Base-by-base conservation (phyloP, 1,140 invertebrate genomes). In the Heliconius melpomene region DNA sequence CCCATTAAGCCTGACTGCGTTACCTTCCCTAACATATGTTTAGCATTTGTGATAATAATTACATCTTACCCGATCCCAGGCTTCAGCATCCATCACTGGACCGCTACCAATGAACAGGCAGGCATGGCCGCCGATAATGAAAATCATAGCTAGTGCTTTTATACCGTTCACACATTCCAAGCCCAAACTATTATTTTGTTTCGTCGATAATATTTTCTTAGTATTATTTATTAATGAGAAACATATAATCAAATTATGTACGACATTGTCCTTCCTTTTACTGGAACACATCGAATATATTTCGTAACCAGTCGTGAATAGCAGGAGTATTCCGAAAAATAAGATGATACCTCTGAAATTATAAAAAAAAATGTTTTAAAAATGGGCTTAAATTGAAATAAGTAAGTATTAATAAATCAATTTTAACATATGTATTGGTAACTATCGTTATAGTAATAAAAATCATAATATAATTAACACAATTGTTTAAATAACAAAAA, bases 101-200 rank as follows among this genome's bases (percentile, higher is more conserved):
- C 96, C 96, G 80, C 95, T 95, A n/a, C 96, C 93, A 71, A 96
- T 94, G 84, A 96, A 97, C 54, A 96, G 89, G 16, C 96, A 93
- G 5, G 95, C 95, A 86, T 97, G 96, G 3, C 96, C 96, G 32
- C 90, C 92, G 1, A 97, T 91, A 72, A 97, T 96, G 57, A 96
- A 95, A 3, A 95, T 79, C 96, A 97, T 97, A 0, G 96, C 94
- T 13, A 96, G 83, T 32, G 96, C 95, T 88, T 96, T 96, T 29
- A 97, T 96, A 9, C 96, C 96, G 74, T 95, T 95, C 72, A 97
- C 94, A 78, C 96, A 96, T 81, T 96, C 96, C 40, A 96, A 87
- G 71, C 96, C 96, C 16, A 96, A 86, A 32, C 94, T 94, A 79
- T 95, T 95, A 50, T 95, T 95, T 88, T 96, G 96, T 84, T 96